phyloP scores from a whole-genome alignment of 2,797 vertebrate genomes.

The Ficedula albicollis region DNA sequence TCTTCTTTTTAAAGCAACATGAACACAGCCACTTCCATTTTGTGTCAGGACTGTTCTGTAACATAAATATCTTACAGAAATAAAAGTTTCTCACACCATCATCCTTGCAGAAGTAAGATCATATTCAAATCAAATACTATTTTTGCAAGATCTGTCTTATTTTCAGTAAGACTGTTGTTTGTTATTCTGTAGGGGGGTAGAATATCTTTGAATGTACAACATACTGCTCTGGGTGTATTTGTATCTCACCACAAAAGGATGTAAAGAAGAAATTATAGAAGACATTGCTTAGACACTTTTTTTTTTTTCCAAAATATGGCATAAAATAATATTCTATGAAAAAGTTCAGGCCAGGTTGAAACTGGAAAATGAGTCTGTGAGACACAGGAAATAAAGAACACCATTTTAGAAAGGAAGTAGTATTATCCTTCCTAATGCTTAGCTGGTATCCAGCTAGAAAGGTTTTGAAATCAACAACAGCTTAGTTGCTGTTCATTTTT shows the following conservation, averaged over 20 bases:
- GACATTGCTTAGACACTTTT: background rate
- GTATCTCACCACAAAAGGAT: background rate
- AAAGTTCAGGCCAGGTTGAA: background rate
- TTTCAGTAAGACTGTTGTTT: background rate
- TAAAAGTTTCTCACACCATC: background rate
- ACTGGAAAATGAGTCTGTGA: background rate
- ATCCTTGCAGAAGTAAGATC: background rate
- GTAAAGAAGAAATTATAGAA: background rate
- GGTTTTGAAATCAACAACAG: background rate
- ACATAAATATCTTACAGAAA: conserved; percentile 13
- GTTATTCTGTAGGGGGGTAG: background rate
- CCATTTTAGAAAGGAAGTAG: background rate
- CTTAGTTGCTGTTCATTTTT: background rate
- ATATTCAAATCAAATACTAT: background rate
- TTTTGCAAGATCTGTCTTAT: background rate
- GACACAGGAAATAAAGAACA: background rate
- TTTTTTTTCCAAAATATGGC: background rate
- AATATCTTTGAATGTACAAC: background rate
- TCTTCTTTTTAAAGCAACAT: background rate
- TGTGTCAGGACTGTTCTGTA: background rate
- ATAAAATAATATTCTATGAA: background rate
- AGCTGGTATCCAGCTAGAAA: background rate
- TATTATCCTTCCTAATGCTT: background rate
- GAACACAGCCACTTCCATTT: background rate
- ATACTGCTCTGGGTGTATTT: background rate